Evolutionary conservation across 2,797 vertebrate species (phyloP).

Genomic region (Yasuhikotakia modesta): DNA sequence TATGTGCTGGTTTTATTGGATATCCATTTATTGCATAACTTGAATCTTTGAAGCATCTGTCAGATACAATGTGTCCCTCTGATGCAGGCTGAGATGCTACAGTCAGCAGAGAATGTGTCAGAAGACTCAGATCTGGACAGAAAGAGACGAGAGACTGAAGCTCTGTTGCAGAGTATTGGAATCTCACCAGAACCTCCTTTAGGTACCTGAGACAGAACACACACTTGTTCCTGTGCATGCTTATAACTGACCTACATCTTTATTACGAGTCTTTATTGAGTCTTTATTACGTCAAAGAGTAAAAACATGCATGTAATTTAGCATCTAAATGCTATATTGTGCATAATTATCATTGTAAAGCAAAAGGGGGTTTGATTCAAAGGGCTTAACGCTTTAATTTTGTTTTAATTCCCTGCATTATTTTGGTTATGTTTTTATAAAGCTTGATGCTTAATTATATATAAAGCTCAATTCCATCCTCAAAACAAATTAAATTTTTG

Average conservation of each 20-base stretch:
- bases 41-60: not conserved
- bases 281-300: not conserved
- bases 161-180: conserved; percentile 85
- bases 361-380: not conserved
- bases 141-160: conserved; percentile 85
- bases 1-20: conserved; percentile 58
- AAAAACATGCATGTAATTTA: not conserved
- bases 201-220: conserved; percentile 71
- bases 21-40: not conserved
- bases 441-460: no score
- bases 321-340: not conserved
- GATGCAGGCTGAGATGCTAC: conserved; percentile 78
- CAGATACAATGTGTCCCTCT: not conserved
- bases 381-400: not conserved
- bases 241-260: not conserved
- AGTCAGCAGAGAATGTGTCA: conserved; percentile 80
- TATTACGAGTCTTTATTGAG: not conserved
- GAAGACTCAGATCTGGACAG: conserved; percentile 85
- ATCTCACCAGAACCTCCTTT: conserved; percentile 86
- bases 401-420: not conserved
- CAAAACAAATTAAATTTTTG: not conserved
- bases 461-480: no score
- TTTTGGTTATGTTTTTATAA: not conserved
- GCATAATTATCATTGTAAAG: not conserved
- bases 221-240: not conserved